phyloP scores from a whole-genome alignment of 2,113 vertebrate genomes.

The Trichomycterus rosablanca region DNA sequence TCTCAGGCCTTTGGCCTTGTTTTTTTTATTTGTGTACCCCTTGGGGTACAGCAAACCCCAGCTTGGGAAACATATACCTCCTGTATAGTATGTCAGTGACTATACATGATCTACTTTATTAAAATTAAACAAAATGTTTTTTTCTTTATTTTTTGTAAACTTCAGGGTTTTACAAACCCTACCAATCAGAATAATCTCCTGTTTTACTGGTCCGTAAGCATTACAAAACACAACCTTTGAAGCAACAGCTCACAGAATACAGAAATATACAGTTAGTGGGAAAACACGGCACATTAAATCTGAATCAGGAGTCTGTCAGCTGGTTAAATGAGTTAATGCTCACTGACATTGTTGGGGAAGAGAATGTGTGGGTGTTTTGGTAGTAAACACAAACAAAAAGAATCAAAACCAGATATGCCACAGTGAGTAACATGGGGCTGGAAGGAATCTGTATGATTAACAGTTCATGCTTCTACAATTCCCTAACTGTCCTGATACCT shows the following conservation, averaged over 20 bases:
- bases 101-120: too few relatives aligned
- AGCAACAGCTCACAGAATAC: slow-evolving; percentile 5
- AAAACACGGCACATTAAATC: slow-evolving; percentile 13
- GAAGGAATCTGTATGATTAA: slow-evolving; percentile 44
- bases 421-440: slow-evolving; percentile 41
- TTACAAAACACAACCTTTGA: too few relatives aligned
- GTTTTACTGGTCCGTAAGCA: too few relatives aligned
- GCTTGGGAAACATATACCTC: too few relatives aligned
- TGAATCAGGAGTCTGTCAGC: slow-evolving; percentile 12
- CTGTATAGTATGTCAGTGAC: too few relatives aligned
- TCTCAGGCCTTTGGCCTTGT: too few relatives aligned
- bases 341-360: slow-evolving; percentile 33
- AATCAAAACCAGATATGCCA: slow-evolving; percentile 45
- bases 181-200: too few relatives aligned
- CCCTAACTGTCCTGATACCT: slow-evolving; percentile 23
- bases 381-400: slow-evolving; percentile 41
- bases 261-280: slow-evolving; percentile 11
- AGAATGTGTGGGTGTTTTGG: slow-evolving; percentile 12
- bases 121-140: too few relatives aligned
- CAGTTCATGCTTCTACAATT: slow-evolving; percentile 57
- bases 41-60: too few relatives aligned
- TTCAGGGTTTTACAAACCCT: too few relatives aligned
- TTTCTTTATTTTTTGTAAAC: too few relatives aligned
- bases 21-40: too few relatives aligned
- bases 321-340: slow-evolving; percentile 28